phyloP scores from a whole-genome alignment of 2,113 vertebrate species.

The Pachyramphus minor region DNA sequence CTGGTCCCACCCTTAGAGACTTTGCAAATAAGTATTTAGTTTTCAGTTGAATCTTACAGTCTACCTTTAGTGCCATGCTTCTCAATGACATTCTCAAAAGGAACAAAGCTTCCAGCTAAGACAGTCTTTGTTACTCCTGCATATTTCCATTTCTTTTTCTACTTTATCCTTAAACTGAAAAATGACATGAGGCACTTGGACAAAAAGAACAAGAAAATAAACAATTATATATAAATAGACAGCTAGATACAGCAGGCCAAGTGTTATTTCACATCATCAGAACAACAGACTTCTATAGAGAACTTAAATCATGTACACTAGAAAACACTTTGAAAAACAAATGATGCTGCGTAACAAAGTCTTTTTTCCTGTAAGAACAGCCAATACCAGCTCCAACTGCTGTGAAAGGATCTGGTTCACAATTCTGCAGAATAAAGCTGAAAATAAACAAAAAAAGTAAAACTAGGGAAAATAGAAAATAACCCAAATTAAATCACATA shows the following conservation, averaged over 20 bases:
- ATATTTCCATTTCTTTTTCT: background rate
- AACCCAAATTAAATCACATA: background rate
- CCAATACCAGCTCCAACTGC: slow-evolving; percentile 19
- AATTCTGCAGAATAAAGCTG: slow-evolving; percentile 11
- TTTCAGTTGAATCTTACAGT: background rate
- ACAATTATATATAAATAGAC: background rate
- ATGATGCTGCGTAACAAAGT: background rate
- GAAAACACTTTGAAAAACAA: background rate
- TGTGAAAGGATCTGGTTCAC: slow-evolving; percentile 32
- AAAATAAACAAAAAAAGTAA: slow-evolving; percentile 34
- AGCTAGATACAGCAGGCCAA: background rate
- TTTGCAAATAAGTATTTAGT: background rate
- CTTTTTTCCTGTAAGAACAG: background rate
- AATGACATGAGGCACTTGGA: background rate
- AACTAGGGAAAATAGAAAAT: background rate
- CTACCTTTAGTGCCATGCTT: background rate
- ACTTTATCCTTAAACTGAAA: slow-evolving; percentile 21
- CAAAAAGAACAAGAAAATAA: background rate
- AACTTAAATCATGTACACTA: background rate
- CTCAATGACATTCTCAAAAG: background rate
- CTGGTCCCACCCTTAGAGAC: background rate
- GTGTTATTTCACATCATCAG: background rate
- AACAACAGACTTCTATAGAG: background rate
- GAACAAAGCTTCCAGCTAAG: background rate
- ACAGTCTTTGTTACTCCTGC: background rate